Base-by-base conservation (phyloP, 2,113 vertebrate species). In the Ammodytes dubius region DNA sequence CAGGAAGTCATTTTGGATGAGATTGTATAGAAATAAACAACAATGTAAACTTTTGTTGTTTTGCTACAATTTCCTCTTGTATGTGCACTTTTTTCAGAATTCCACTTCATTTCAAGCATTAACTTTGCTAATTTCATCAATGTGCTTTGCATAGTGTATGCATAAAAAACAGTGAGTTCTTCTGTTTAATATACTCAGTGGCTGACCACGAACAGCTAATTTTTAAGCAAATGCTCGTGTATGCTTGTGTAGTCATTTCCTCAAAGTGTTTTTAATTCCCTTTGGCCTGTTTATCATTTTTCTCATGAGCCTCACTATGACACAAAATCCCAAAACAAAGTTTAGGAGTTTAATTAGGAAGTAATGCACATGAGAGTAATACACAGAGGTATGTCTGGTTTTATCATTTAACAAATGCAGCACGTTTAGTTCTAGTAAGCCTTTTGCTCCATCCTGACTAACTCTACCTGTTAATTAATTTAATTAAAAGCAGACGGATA, bases 1-100 rank as follows among this genome's bases (percentile, higher is more conserved):
- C 46, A 58, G 15, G 17, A 2, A 79, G 5, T 43, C 27, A n/a
- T 60, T 71, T 14, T 71, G 45, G 56, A 9, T 39, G 15, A 66
- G n/a, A 15, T 64, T 42, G 19, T 4, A 61, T 17, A 17, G 14
- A 77, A 80, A 80, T 74, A 77, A 85, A 81, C 27, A 37, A 13
- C 58, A 54, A 78, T 53, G 0, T 64, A 39, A 74, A 52, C 12
- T 60, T 13, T 37, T 45, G 35, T 67, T 69, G 14, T 74, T 73
- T 77, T 45, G 6, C 61, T 42, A 42, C 2, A 47, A 3, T 54
- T 63, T 69, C 1, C 13, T 39, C 65, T 58, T 53, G 4, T 15
- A 14, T 5, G 46, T 4, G 7, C 7, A 39, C 14, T 37, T 57
- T n/a, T 39, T 27, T 4, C 3, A 5, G 3, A 57, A 57, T 12